Evolutionary conservation across 2,797 vertebrate species (phyloP), one percentile per base, ranked within the genome.

Genomic region (Galago senegalensis): DNA sequence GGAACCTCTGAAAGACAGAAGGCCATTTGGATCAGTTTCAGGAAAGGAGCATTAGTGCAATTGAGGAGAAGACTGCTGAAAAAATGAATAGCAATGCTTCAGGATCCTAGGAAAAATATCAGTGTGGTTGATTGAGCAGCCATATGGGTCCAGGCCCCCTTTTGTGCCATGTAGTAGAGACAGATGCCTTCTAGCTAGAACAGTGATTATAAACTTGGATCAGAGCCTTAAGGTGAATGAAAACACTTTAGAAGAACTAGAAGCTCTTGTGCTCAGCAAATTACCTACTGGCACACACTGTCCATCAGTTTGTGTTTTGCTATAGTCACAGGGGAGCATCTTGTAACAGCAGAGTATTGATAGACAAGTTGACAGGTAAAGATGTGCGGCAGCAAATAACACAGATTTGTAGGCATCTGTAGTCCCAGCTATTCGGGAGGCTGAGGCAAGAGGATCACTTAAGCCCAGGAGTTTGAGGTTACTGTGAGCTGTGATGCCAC

Each of bases 181-280:
- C 31, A 84, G 3, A 58, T 40, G 49, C n/a, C 65, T 27, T 82
- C 21, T 73, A 16, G n/a, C n/a, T 69, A 72, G n/a, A 82, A 87
- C 40, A 37, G 11, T 87, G 76, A 11, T 93, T 76, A 46, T 87
- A 70, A 75, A 34, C 93, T 90, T 76, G 76, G 49, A 46, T 88
- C 63, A 77, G 70, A 84, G 53, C 27, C 49, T 77, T 88, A 63
- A 87, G 85, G 58, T 73, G 13, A 31, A 29, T 69, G 29, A 82
- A 86, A 89, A 40, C 40, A 90, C 34, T 53, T 14, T 73, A 25
- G 31, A 46, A 37, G 31, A 86, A 81, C 34, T 49, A 65, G 61
- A 40, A 69, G 40, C 31, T 56, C 69, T 31, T 77, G 0, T 72
- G 18, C 31, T 58, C 18, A 94, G 61, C 81, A 83, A 40, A 46